Percentiles rank a stretch among this genome's conserved stretches.
phyloP scores from a whole-genome alignment of 2,888 invertebrate species.

The Athetis lepigone region DNA sequence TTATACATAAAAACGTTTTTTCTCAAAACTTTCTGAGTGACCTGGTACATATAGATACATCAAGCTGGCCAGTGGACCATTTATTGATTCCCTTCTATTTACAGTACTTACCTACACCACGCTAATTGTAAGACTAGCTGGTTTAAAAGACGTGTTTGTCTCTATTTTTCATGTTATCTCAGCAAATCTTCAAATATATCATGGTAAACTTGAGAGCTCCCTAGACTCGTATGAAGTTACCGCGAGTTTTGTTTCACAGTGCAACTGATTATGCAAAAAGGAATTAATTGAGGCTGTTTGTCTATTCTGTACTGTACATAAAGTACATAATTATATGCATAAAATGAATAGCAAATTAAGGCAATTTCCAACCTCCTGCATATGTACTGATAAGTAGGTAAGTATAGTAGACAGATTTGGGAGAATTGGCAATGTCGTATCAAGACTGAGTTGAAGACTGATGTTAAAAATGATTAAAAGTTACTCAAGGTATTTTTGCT shows the following conservation, averaged over 20 bases:
- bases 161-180: constrained; percentile 7
- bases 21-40: too few relatives aligned
- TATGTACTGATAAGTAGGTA: too few relatives aligned
- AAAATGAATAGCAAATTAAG: constrained; percentile 4
- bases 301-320: background rate
- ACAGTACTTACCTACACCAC: constrained; percentile 11
- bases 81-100: constrained; percentile 7
- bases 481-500: too few relatives aligned
- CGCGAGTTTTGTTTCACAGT: constrained; percentile 8
- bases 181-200: constrained; percentile 10
- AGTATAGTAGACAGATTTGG: too few relatives aligned
- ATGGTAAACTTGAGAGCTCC: constrained; percentile 7
- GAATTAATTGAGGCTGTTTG: constrained; percentile 9
- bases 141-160: constrained; percentile 8
- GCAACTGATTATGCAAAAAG: constrained; percentile 11
- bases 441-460: too few relatives aligned
- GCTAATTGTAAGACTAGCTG: constrained; percentile 12
- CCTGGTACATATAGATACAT: constrained; percentile 13
- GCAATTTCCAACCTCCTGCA: too few relatives aligned
- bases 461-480: too few relatives aligned
- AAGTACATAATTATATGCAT: constrained; percentile 12
- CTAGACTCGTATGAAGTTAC: constrained; percentile 1
- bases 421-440: too few relatives aligned
- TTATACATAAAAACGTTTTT: too few relatives aligned
- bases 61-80: constrained; percentile 18